Evolutionary conservation across 2,797 vertebrate genomes (phyloP).

Genomic region (Xiphorhynchus erythropygius): DNA sequence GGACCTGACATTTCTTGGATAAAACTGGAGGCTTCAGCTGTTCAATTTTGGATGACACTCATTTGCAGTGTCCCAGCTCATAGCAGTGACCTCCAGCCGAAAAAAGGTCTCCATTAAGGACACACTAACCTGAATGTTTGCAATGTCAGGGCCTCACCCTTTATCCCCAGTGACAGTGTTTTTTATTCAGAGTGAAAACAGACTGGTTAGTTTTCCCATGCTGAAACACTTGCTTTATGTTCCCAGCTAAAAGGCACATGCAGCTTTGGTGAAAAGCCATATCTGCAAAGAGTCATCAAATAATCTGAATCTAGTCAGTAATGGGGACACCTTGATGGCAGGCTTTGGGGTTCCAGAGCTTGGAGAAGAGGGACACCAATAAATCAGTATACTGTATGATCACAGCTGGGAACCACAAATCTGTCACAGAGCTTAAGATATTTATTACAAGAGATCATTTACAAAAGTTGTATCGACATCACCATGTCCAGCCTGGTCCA

Average conservation of each 20-base stretch:
- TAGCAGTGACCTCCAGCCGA: background rate
- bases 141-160: background rate
- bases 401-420: background rate
- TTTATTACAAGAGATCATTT: background rate
- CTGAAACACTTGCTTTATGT: background rate
- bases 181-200: background rate
- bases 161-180: background rate
- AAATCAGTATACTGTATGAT: background rate
- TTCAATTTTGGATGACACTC: background rate
- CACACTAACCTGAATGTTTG: background rate
- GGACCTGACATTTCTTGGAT: background rate
- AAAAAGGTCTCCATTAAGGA: background rate
- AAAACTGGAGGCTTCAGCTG: background rate
- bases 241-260: background rate
- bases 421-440: background rate
- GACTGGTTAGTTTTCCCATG: background rate
- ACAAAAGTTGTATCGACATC: background rate
- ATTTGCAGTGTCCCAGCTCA: background rate
- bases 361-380: background rate
- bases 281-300: background rate
- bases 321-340: accelerated
- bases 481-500: background rate
- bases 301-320: background rate
- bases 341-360: background rate
- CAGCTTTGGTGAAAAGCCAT: background rate